Base-by-base conservation (phyloP, 2,113 vertebrate species). In the Tachuris rubrigastra region DNA sequence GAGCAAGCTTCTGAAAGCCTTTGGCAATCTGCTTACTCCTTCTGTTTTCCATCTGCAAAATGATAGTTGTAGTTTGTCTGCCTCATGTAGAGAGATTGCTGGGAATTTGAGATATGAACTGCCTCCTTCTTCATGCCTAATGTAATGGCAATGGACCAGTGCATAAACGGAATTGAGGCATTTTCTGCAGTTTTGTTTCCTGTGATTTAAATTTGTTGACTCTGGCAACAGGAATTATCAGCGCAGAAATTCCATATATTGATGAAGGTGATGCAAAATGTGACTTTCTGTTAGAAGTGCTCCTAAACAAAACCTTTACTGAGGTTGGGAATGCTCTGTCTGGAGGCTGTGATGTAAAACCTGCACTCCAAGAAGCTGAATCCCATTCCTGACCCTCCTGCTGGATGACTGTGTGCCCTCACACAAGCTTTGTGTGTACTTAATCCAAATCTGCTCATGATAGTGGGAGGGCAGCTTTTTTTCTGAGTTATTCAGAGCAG, bases 1-100 rank as follows among this genome's bases (percentile, higher is more conserved):
- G 62, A 96, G 44, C 69, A 75, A 71, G 92, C 69, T 94, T 89
- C 90, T 95, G 87, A 72, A 93, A 93, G 96, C 81, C 62, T 89
- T 85, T 96, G 96, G 90, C 93, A 97, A 31, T 93, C 94, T 94
- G 87, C 93, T 96, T 85, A 35, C 71, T 94, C 85, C 89, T 94
- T 91, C 95, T 96, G 92, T 65, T 94, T 97, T 94, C 85, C 90
- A 85, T 97, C 96, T 96, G 85, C 71, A 85, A 39, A 94, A 91
- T 85, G 69, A 89, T 89, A 39, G 77, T 67, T 75, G 73, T 84
- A 72, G 69, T 94, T 91, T 53, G 75, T 89, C 77, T 94, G 86
- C 60, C 59, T 95, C 10, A 0, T 87, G 62, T 41, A 37, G 84
- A 85, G 85, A 56, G 56, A 84, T 33, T 60, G 80, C 87, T 89